Evolutionary conservation across 2,797 vertebrate species (phyloP), one percentile per base, ranked within the genome.

Genomic region (Notolabrus celidotus): DNA sequence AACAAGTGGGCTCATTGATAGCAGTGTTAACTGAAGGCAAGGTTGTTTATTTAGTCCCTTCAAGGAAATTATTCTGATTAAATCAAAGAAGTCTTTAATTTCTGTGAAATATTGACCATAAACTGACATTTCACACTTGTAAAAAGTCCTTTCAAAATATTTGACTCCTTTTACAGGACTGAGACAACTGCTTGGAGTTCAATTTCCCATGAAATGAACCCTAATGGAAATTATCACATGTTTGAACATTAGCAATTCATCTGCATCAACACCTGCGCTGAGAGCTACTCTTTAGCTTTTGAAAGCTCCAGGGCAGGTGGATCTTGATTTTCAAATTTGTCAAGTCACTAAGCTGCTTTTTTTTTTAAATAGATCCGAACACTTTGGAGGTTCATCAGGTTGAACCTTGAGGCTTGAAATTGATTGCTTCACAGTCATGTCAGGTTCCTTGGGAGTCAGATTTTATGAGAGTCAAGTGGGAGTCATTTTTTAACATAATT

Each of bases 1-100:
- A 57, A 49, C 7, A 7, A 19, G 10, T 46, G 23, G 41, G 39
- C 6, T 57, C 47, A 60, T 46, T 71, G 16, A 42, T 31, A 12
- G 7, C 23, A 10, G 10, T 46, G 0, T 47, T 67, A 22, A 53
- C 23, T 31, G n/a, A 4, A 50, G 54, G 17, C 45, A 62, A 10
- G 51, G 19, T 15, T 57, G 34, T 49, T 29, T 19, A 36, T n/a
- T 43, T 12, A 42, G 22, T 47, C 7, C 27, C 38, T 2, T 11
- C 12, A 36, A 5, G 9, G 22, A 2, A 46, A 10, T 6, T 14
- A 8, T 23, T 11, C 16, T 12, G 4, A 22, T 22, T n/a, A 43
- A 5, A 19, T 20, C 3, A 43, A n/a, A 36, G 34, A 12, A 36
- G 10, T 36, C 14, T 34, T 4, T 36, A 12, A 36, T 36, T 10